These are phyloP conservation scores for Pachliopta kotzebuea DNA, from an alignment of 2,888 invertebrate genomes.

Conservation along the genomic window DNA sequence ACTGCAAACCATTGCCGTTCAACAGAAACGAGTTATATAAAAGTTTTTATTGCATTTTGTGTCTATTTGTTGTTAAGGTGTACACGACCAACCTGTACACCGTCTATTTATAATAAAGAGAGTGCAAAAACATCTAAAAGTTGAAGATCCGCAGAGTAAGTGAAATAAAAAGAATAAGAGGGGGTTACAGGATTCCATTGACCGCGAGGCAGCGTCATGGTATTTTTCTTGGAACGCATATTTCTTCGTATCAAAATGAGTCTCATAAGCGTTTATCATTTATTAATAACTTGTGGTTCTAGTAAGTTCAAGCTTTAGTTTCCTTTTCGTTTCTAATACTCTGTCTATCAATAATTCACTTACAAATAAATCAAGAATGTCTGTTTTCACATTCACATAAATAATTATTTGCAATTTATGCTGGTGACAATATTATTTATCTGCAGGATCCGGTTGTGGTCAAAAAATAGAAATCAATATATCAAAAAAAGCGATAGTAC, in stretches of 20 bases:
- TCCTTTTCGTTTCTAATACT: neutral
- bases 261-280: neutral
- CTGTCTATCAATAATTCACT: neutral
- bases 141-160: conserved; percentile 58
- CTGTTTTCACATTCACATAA: no score
- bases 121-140: conserved; percentile 48
- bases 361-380: no score
- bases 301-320: neutral
- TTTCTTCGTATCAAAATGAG: neutral
- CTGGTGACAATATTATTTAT: no score
- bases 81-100: conserved; percentile 18
- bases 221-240: conserved; percentile 14
- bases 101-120: conserved; percentile 42
- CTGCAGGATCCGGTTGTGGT: no score
- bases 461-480: no score
- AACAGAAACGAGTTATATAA: conserved; percentile 9
- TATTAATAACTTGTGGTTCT: neutral
- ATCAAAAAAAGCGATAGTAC: no score
- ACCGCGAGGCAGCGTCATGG: conserved; percentile 34
- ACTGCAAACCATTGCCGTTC: neutral
- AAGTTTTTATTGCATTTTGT: conserved; percentile 5
- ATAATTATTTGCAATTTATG: no score
- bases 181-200: conserved; percentile 63
- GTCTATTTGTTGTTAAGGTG: neutral
- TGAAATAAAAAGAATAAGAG: conserved; percentile 64